Base-by-base conservation (phyloP, 2,113 vertebrate species). In the Siniperca knerii region DNA sequence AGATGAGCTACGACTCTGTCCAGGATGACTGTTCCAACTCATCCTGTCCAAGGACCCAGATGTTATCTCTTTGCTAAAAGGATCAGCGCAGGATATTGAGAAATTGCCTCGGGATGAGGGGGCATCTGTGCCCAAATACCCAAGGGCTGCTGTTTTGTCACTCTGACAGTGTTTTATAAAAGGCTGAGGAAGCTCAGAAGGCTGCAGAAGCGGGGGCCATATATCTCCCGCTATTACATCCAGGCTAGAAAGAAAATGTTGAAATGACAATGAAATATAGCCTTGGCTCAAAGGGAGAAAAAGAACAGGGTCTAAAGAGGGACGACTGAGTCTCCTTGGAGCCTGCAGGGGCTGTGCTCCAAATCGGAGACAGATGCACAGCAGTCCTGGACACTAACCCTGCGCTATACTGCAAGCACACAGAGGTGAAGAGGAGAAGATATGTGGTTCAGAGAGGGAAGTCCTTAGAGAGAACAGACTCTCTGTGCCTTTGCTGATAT, bases 141-240 rank as follows among this genome's bases (percentile, higher is more conserved):
- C 92, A 90, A 64, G 88, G 90, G 93, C 92, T 81, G 81, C 92
- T 88, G 91, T 94, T 95, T 93, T 95, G 93, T 95, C 94, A 95
- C 92, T 89, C 86, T 95, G 95, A 95, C 94, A 95, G 89, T 92
- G 89, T 90, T 94, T 94, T 94, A 93, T 94, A 93, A 94, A 93
- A 92, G 88, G 89, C 91, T 77, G 86, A 91, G 92, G 93, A 92
- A 94, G 91, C 91, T 93, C 87, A 87, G 89, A 93, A 93, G 91
- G 85, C 86, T 83, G 74, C 88, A 92, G 83, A 87, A 79, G 81
- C 54, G 46, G 58, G 79, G 66, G 73, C 85, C 84, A 92, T 94
- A 93, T 92, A 91, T 95, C 93, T 94, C 86, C 81, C n/a, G 77
- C 94, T 93, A 95, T 94, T 94, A 94, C 90, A 91, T 54, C 87